Base-by-base conservation (phyloP, 2,113 vertebrate genomes). In the Macroglossus sobrinus region DNA sequence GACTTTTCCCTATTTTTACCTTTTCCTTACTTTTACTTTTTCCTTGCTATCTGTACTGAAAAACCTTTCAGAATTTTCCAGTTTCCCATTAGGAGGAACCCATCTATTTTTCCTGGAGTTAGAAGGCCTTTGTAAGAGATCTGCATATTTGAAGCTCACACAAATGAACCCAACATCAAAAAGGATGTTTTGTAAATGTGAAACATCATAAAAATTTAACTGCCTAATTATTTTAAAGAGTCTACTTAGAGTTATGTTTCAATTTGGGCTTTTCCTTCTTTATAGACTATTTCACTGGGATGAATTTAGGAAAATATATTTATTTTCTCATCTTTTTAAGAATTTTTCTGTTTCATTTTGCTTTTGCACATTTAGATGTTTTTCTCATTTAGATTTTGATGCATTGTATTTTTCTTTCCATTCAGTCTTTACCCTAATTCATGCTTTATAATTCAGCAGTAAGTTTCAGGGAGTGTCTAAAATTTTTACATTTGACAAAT, bases 371-470 rank as follows among this genome's bases (percentile, higher is more conserved):
- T 12, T 53, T 45, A n/a, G n/a, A n/a, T n/a, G n/a, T 72, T 91
- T 91, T 16, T n/a, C 28, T n/a, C 47, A 57, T 69, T 95, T 94
- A 97, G 69, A 82, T 28, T 85, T 92, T 28, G 21, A 84, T 86
- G 80, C 18, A 86, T 80, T 97, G 75, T 76, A 43, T 26, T 92
- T 96, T 95, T 75, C 68, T 93, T 92, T 88, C 89, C 45, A 57
- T 76, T 21, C 92, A 66, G 45, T 80, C 43, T 81, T 90, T 55
- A 59, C 63, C 22, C 47, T 59, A 84, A 88, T 80, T 94, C 18
- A 84, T 47, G 4, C 21, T 79, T 15, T 90, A 26, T 7, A 61
- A 47, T 53, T 92, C 26, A 84, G 59, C 55, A 71, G 3, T 33
- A 84, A 84, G 47, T 59, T 95, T 88, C 47, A 55, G 50, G 64